These are phyloP conservation scores for Haliclona indistincta DNA, from an alignment of 37 sponge, comb jelly and placozoan species.

Conservation along the genomic window DNA sequence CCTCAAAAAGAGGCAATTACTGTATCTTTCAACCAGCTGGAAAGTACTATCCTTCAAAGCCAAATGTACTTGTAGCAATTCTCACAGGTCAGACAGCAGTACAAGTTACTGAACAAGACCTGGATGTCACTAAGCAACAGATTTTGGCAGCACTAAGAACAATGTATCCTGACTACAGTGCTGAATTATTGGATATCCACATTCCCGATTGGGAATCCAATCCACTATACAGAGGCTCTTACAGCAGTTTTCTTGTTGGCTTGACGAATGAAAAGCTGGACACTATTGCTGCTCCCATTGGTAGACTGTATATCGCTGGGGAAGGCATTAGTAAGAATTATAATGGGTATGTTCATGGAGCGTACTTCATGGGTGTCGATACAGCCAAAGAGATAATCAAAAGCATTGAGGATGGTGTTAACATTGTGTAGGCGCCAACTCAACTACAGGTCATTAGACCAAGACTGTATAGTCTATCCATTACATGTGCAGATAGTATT, in stretches of 20 bases:
- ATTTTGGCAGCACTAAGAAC: not conserved
- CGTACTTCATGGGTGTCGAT: constrained; percentile 7
- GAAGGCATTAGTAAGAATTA: constrained; percentile 12
- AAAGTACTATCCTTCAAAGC: not conserved
- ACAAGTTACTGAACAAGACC: not conserved
- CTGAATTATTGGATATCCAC: constrained; percentile 2
- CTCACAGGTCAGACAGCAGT: not conserved
- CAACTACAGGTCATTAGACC: no score
- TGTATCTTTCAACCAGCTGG: constrained; percentile 29
- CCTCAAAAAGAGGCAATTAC: not conserved
- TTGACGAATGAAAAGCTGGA: not conserved
- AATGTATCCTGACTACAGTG: not conserved
- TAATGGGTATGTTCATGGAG: constrained; percentile 32
- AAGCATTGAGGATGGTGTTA: no score
- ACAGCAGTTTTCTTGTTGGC: not conserved
- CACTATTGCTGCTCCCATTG: not conserved
- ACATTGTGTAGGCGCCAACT: no score
- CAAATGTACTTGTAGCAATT: not conserved
- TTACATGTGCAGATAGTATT: no score
- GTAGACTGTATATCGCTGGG: constrained; percentile 16
- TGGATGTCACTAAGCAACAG: not conserved
- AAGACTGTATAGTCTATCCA: no score
- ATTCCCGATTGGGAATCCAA: constrained; percentile 21
- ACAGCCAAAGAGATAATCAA: not conserved
- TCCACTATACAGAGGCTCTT: constrained; percentile 25